Conservation (phyloP, 2,888 invertebrate genomes). For the Serripes groenlandicus region DNA sequence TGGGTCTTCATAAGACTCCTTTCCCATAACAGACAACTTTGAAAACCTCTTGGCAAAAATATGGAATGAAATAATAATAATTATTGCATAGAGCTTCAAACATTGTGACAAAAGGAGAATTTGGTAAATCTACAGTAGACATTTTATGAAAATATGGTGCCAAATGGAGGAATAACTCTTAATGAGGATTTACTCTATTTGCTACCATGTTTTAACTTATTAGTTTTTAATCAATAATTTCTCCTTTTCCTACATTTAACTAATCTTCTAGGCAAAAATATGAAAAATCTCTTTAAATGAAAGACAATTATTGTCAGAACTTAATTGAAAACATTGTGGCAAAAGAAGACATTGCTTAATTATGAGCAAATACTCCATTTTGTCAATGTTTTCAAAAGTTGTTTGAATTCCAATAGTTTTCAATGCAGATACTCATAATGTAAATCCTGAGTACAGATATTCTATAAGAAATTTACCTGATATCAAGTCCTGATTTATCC, state of each 20-base stretch:
- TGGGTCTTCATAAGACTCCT: no score
- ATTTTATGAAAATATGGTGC: not conserved
- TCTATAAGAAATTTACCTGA: conserved; percentile 29
- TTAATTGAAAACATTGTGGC: not conserved
- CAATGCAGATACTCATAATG: not conserved
- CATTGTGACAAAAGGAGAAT: no score
- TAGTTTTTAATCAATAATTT: no score
- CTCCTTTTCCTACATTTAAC: no score
- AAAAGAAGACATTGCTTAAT: not conserved
- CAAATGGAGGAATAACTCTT: not conserved
- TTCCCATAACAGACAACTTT: no score
- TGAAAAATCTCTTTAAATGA: not conserved
- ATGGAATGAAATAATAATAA: no score
- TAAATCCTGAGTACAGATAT: no score
- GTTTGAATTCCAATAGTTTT: not conserved
- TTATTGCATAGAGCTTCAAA: no score
- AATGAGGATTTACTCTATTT: not conserved
- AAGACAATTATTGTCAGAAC: not conserved
- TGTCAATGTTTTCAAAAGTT: not conserved
- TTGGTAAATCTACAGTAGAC: no score
- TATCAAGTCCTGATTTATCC: conserved; percentile 34
- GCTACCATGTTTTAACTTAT: not conserved
- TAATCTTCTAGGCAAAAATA: no score
- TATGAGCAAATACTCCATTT: not conserved
- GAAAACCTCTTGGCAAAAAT: no score